phyloP scores from a whole-genome alignment of 2,113 vertebrate species.

The Sitta europaea region DNA sequence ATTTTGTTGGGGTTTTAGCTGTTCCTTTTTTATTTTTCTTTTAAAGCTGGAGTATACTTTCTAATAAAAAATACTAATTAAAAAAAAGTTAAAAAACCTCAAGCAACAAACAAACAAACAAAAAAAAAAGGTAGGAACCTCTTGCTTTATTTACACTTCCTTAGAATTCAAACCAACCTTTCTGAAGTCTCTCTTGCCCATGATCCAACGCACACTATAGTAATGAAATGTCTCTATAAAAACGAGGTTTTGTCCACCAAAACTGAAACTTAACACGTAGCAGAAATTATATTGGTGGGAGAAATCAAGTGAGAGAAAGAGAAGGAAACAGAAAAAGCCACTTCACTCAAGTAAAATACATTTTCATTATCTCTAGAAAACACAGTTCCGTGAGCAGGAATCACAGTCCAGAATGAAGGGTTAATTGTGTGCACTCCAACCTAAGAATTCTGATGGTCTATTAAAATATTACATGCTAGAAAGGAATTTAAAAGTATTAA shows the following conservation, averaged over 20 bases:
- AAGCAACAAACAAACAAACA: background rate
- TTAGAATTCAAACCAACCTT: background rate
- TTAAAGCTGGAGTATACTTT: background rate
- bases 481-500: slow-evolving; percentile 18
- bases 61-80: background rate
- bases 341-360: background rate
- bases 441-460: background rate
- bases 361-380: background rate
- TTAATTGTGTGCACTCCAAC: background rate
- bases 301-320: background rate
- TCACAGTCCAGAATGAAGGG: background rate
- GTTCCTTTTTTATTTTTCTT: background rate
- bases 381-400: background rate
- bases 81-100: background rate
- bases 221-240: background rate
- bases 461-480: background rate
- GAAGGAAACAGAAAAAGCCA: background rate
- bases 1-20: background rate
- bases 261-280: background rate
- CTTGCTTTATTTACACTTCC: background rate
- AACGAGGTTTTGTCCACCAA: background rate
- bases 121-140: background rate
- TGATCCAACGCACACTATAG: background rate
- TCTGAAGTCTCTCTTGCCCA: background rate
- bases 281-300: background rate